Evolutionary conservation across 2,113 vertebrate species (phyloP).

Genomic region (Poeciliopsis turrubarensis): DNA sequence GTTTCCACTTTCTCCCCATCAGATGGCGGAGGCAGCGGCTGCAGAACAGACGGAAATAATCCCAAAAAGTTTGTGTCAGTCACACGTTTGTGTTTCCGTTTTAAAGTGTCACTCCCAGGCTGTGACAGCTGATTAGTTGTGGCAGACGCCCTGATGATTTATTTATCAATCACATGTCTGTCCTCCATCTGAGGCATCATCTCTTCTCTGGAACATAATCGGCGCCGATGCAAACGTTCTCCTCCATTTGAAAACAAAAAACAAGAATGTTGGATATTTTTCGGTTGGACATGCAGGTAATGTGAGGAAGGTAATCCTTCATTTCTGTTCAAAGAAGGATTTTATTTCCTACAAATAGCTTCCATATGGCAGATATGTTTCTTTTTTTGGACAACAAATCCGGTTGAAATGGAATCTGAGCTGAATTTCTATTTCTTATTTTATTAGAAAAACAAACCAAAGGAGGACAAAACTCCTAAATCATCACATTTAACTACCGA

Average conservation of each 20-base stretch:
- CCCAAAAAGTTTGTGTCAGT: conserved; percentile 14
- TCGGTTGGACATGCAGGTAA: background rate
- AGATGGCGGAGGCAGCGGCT: background rate
- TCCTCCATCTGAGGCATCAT: conserved; percentile 2
- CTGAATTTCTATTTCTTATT: background rate
- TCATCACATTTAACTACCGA: no score
- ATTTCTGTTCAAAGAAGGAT: background rate
- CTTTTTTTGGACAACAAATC: background rate
- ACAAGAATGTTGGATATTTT: background rate
- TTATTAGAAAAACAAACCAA: background rate
- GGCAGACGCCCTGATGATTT: conserved; percentile 3
- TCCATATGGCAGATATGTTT: background rate
- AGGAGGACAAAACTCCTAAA: no score
- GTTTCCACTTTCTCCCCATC: conserved; percentile 26
- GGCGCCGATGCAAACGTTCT: background rate
- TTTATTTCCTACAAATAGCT: background rate
- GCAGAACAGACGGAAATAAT: background rate
- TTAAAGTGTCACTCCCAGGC: conserved; percentile 1
- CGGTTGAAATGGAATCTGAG: background rate
- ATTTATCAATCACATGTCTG: conserved; percentile 18
- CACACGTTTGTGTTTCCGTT: conserved; percentile 9
- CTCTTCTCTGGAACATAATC: background rate
- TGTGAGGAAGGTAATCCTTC: background rate
- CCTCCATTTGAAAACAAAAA: background rate
- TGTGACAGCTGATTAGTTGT: conserved; percentile 9